These are phyloP conservation scores for Achatina immaculata DNA, from an alignment of 1,140 invertebrate species.

Conservation along the genomic window DNA sequence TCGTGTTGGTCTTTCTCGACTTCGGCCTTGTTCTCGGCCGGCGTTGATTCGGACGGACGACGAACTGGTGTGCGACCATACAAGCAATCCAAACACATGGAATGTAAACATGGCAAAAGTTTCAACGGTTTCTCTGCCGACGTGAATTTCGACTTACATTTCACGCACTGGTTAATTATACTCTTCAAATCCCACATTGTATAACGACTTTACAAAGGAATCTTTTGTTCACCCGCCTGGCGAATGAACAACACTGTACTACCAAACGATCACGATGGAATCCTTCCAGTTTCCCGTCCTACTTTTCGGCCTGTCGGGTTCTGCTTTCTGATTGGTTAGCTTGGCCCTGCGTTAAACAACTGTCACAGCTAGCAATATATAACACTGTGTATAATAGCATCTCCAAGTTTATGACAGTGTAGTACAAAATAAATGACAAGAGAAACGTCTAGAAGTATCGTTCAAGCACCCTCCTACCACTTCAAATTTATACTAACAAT, in stretches of 20 bases:
- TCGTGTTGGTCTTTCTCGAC: neutral
- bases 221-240: no score
- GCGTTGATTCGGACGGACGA: neutral
- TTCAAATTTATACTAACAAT: no score
- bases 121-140: constrained; percentile 77
- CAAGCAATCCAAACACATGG: constrained; percentile 83
- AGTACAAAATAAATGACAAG: no score
- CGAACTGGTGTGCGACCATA: constrained; percentile 68
- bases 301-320: constrained; percentile 27
- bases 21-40: neutral
- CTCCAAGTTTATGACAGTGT: no score
- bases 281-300: constrained; percentile 13
- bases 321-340: constrained; percentile 26
- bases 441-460: no score
- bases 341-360: neutral
- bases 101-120: constrained; percentile 87
- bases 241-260: constrained; percentile 38
- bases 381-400: no score
- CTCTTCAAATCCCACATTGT: constrained; percentile 30
- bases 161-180: constrained; percentile 51
- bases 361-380: no score
- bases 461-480: no score
- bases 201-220: no score
- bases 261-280: constrained; percentile 5
- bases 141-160: constrained; percentile 78